Base-by-base conservation (phyloP, 2,797 vertebrate genomes). In the Hemibagrus guttatus region DNA sequence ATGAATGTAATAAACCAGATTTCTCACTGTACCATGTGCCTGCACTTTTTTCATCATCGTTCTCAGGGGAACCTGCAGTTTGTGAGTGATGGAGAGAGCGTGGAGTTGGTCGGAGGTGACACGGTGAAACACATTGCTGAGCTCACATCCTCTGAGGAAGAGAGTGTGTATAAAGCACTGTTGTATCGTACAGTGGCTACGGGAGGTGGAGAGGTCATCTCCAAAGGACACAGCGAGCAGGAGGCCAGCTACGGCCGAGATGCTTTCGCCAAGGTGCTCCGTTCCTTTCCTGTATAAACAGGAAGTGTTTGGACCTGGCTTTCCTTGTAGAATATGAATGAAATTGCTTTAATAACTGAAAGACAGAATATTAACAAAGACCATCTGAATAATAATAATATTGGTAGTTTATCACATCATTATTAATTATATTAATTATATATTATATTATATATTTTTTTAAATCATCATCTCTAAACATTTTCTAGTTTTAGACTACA, bases 111-210 rank as follows among this genome's bases (percentile, higher is more conserved):
- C 39, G 91, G 88, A 0, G n/a, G 23, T 0, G 93, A 94, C 0
- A 71, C 90, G 2, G 88, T 97, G 16, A 69, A 80, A 0, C 91
- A 92, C 0, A 93, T 98, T 83, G 92, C 97, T 0, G 88, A 96
- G 82, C 92, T 99, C 92, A 97, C 94, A 0, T 83, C 88, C 87
- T 96, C 97, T 0, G 91, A 95, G 0, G 69, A 89, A 0, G 94
- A 93, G 0, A 84, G 80, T 0, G 93, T 97, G 79, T 86, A 56
- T 2, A 96, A 92, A 89, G 92, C 94, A 0, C 94, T 99, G 54
- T 95, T 98, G 88, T 95, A 90, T 86, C 97, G 97, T 13, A 97
- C 96, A 0, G 96, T 98, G 92, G 97, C 97, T n/a, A 94, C 97
- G 0, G 98, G 97, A 0, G 96, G 97, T 0, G 95, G 97, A 0